Conservation (phyloP, 2,797 vertebrate species). For the Enteromius trimaculatus region DNA sequence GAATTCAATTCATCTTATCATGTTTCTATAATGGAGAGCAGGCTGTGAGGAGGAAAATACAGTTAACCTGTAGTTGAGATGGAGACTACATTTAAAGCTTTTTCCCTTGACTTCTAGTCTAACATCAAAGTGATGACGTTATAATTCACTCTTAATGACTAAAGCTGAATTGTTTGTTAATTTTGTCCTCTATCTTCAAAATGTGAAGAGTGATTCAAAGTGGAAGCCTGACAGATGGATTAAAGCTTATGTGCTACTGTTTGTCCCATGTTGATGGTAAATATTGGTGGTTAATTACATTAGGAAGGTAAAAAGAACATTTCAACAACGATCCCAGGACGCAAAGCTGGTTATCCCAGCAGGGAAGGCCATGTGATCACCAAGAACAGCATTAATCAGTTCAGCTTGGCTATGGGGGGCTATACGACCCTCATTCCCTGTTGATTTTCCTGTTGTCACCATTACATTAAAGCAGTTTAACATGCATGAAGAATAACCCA, state of each 20-base stretch:
- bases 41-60: slow-evolving; percentile 51
- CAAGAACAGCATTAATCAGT: slow-evolving; percentile 18
- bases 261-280: background rate
- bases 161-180: background rate
- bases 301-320: background rate
- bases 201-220: background rate
- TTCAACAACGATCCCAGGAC: slow-evolving; percentile 6
- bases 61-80: slow-evolving; percentile 46
- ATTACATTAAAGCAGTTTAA: slow-evolving; percentile 21
- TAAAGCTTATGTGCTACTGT: background rate
- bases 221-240: background rate
- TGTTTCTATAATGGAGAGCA: slow-evolving; percentile 55
- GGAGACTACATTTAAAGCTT: slow-evolving; percentile 21
- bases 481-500: slow-evolving; percentile 43
- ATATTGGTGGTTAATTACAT: background rate
- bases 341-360: slow-evolving; percentile 12
- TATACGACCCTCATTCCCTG: slow-evolving; percentile 18
- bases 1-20: slow-evolving; percentile 65
- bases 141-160: background rate
- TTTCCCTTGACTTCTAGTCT: background rate
- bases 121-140: background rate
- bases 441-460: slow-evolving; percentile 25
- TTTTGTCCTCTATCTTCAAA: background rate
- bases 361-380: background rate
- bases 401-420: background rate